phyloP scores from a whole-genome alignment of 1,140 invertebrate genomes.

The Pomacea maculata region DNA sequence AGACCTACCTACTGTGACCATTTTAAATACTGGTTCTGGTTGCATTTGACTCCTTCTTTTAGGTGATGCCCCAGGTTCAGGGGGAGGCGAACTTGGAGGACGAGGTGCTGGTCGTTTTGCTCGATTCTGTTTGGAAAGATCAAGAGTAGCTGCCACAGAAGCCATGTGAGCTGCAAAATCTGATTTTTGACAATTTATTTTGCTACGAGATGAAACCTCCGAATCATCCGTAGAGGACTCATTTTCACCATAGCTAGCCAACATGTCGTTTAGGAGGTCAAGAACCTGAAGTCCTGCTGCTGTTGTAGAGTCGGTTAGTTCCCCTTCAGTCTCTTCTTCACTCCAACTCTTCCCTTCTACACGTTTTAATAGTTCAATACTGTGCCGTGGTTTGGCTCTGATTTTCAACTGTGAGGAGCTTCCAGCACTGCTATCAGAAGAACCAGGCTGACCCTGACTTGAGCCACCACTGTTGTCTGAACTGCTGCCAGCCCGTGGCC shows the following conservation, averaged over 20 bases:
- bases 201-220: slow-evolving; percentile 13
- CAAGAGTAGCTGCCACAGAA: slow-evolving; percentile 47
- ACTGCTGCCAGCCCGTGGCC: not conserved
- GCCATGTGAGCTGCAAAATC: slow-evolving; percentile 55
- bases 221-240: slow-evolving; percentile 33
- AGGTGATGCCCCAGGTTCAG: slow-evolving; percentile 33
- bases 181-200: slow-evolving; percentile 1
- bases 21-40: slow-evolving; percentile 52
- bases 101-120: slow-evolving; percentile 50
- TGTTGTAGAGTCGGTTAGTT: slow-evolving; percentile 20
- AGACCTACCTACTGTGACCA: slow-evolving; percentile 50
- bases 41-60: slow-evolving; percentile 31
- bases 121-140: slow-evolving; percentile 44
- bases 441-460: slow-evolving; percentile 6
- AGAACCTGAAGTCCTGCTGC: slow-evolving; percentile 48
- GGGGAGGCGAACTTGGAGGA: slow-evolving; percentile 51
- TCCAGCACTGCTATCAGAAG: slow-evolving; percentile 13
- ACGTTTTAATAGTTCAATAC: no score
- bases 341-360: no score
- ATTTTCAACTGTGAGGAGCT: slow-evolving; percentile 3
- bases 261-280: slow-evolving; percentile 52
- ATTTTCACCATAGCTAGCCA: slow-evolving; percentile 47
- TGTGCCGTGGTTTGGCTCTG: not conserved
- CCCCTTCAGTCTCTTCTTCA: no score
- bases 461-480: not conserved